Percentiles rank a stretch among this genome's conserved stretches.
Conservation (phyloP, 2,888 invertebrate species). For the Sesia bembeciformis region DNA sequence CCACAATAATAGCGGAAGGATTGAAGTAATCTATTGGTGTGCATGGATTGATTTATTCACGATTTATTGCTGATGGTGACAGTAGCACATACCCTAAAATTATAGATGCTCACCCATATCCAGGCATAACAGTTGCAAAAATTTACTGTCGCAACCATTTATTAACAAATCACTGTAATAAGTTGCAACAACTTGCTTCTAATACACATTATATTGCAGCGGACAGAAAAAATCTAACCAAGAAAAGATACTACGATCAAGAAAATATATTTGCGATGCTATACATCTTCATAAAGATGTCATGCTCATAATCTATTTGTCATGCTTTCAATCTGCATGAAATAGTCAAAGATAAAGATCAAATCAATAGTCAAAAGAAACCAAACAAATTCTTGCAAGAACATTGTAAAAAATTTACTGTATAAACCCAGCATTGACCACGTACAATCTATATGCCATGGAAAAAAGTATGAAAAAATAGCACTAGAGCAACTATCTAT, state of each 20-base stretch:
- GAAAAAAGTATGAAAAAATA: too few relatives aligned
- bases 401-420: too few relatives aligned
- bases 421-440: too few relatives aligned
- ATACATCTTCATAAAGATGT: too few relatives aligned
- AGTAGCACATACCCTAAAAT: slow-evolving; percentile 17
- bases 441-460: too few relatives aligned
- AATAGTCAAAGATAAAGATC: slow-evolving; percentile 11
- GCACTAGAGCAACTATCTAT: too few relatives aligned
- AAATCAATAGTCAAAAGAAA: too few relatives aligned
- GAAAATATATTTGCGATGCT: too few relatives aligned
- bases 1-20: slow-evolving; percentile 12
- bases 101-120: slow-evolving; percentile 4
- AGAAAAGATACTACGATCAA: too few relatives aligned
- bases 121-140: slow-evolving; percentile 12
- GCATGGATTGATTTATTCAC: slow-evolving; percentile 11
- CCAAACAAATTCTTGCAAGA: too few relatives aligned
- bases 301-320: too few relatives aligned
- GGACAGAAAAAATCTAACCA: slow-evolving; percentile 2
- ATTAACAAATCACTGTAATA: slow-evolving; percentile 9
- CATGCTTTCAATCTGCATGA: slow-evolving; percentile 22
- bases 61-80: slow-evolving; percentile 14
- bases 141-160: slow-evolving; percentile 16
- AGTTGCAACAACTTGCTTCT: slow-evolving; percentile 3
- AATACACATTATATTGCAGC: slow-evolving; percentile 1
- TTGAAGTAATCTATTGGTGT: slow-evolving; percentile 12